phyloP scores from a whole-genome alignment of 1,140 invertebrate genomes.

The Leptinotarsa texana region DNA sequence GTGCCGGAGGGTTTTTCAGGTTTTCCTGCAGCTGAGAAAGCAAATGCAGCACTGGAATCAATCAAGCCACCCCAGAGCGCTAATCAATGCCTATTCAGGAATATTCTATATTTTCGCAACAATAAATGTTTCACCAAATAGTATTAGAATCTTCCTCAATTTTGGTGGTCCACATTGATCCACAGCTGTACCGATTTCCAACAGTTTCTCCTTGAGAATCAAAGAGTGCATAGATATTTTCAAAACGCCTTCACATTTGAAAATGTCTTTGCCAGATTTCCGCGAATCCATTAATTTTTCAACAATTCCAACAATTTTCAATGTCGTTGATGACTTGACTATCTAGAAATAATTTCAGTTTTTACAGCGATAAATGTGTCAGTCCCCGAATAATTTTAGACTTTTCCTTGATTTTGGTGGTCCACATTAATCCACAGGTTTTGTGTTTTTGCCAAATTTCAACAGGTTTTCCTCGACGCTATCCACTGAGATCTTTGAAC shows the following conservation, averaged over 20 bases:
- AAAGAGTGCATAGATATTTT: too few species aligned
- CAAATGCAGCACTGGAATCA: too few species aligned
- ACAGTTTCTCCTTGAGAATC: constrained; percentile 32
- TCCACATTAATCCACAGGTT: constrained; percentile 17
- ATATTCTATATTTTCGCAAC: not conserved
- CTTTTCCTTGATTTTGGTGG: constrained; percentile 17
- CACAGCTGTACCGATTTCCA: constrained; percentile 29
- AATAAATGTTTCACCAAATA: not conserved
- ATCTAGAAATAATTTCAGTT: not conserved
- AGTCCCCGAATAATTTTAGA: not conserved
- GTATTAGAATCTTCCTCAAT: not conserved
- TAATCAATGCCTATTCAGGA: too few species aligned
- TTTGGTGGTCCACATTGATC: constrained; percentile 14
- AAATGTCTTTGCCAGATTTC: too few species aligned
- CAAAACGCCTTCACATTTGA: too few species aligned
- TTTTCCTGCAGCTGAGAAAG: too few species aligned
- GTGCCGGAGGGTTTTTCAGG: too few species aligned
- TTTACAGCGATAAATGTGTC: not conserved
- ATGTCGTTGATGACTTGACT: too few species aligned
- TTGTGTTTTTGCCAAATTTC: constrained; percentile 36
- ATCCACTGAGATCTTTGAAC: constrained; percentile 18
- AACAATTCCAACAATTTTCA: too few species aligned
- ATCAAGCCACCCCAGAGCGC: too few species aligned
- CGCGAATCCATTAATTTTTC: too few species aligned
- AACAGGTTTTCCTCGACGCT: constrained; percentile 36